These are phyloP conservation scores for Drosophila serrata DNA, from an alignment of 1,140 invertebrate genomes.

Conservation along the genomic window DNA sequence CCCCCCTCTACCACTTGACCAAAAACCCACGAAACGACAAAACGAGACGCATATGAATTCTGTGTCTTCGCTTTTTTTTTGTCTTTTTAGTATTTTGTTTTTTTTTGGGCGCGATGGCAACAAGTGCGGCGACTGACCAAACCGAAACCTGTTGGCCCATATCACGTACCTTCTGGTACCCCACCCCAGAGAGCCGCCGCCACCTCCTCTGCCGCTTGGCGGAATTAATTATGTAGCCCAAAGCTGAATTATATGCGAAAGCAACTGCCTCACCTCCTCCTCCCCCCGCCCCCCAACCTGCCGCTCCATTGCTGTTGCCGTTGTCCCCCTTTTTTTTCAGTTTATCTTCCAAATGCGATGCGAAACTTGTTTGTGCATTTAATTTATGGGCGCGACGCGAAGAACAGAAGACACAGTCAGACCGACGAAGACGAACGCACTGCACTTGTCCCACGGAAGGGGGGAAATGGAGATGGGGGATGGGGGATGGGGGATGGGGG, in stretches of 20 bases:
- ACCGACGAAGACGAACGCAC: slow-evolving; percentile 58
- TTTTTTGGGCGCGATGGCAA: slow-evolving; percentile 59
- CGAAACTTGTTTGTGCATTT: slow-evolving; percentile 82
- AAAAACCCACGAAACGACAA: slow-evolving; percentile 68
- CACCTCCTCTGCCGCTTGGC: slow-evolving; percentile 53
- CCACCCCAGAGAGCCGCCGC: slow-evolving; percentile 35
- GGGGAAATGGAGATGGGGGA: slow-evolving; percentile 2
- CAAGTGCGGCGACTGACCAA: slow-evolving; percentile 67
- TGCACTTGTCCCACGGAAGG: slow-evolving; percentile 69
- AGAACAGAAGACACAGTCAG: slow-evolving; percentile 62
- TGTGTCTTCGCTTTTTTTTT: slow-evolving; percentile 28
- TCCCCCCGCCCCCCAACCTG: slow-evolving; percentile 20
- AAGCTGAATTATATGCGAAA: slow-evolving; percentile 84
- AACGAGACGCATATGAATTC: slow-evolving; percentile 73
- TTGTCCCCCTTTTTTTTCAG: slow-evolving; percentile 64
- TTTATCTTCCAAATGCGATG: slow-evolving; percentile 71
- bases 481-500: slow-evolving; percentile 3
- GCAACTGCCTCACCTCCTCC: slow-evolving; percentile 49
- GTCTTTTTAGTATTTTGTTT: slow-evolving; percentile 23
- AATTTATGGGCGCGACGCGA: slow-evolving; percentile 79
- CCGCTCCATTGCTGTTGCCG: slow-evolving; percentile 16
- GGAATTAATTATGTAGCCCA: slow-evolving; percentile 84
- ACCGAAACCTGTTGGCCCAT: slow-evolving; percentile 80
- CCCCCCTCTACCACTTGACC: slow-evolving; percentile 37
- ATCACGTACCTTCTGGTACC: slow-evolving; percentile 71